Conservation (phyloP, 2,797 vertebrate genomes). For the Sus cebifrons region DNA sequence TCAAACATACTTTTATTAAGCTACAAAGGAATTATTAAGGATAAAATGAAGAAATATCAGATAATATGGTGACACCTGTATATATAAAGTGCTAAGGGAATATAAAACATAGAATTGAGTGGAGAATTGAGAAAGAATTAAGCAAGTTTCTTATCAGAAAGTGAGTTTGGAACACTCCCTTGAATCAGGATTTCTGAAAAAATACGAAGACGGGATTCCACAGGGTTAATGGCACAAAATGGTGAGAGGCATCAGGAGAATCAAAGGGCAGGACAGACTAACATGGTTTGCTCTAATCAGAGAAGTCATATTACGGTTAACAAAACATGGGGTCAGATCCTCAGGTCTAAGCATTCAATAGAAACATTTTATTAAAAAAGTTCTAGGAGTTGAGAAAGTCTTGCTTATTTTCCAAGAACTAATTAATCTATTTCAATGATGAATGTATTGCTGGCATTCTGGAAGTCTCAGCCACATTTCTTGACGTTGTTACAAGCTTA, state of each 20-base stretch:
- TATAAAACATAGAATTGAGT: not conserved
- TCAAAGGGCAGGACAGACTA: not conserved
- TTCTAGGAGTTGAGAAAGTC: not conserved
- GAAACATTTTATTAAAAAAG: not conserved
- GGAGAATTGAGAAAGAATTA: not conserved
- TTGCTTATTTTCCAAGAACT: not conserved
- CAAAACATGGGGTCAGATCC: not conserved
- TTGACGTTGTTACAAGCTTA: not conserved
- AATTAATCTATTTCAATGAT: not conserved
- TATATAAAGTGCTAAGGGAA: not conserved
- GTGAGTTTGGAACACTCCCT: not conserved
- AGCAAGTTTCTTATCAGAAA: not conserved
- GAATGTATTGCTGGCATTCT: not conserved
- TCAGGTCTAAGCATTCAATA: not conserved
- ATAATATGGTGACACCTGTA: not conserved
- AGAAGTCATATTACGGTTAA: not conserved
- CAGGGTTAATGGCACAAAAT: not conserved
- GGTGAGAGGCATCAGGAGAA: not conserved
- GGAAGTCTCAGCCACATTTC: not conserved
- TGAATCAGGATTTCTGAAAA: constrained; percentile 14
- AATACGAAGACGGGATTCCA: not conserved
- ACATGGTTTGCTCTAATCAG: not conserved
- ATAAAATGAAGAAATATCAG: not conserved
- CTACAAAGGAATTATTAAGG: not conserved
- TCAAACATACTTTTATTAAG: not conserved